These are phyloP conservation scores for Dysidea cf. avara DNA, from an alignment of 37 sponge, comb jelly and placozoan species.

Conservation along the genomic window DNA sequence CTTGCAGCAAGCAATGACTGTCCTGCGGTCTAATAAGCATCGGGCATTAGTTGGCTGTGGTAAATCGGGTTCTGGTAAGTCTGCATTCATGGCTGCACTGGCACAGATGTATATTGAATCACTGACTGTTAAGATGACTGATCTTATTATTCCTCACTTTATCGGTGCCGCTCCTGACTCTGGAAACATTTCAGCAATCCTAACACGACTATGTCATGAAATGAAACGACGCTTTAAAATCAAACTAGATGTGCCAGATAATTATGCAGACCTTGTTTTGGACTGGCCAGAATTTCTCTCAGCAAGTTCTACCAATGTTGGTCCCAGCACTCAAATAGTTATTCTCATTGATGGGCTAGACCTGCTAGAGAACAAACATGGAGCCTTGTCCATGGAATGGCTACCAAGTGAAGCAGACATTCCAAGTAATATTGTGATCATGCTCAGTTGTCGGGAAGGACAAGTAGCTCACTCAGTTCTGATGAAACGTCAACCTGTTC, in stretches of 20 bases:
- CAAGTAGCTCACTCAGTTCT: slow-evolving; percentile 34
- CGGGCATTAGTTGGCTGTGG: slow-evolving; percentile 57
- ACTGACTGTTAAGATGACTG: neutral
- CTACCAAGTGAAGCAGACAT: slow-evolving; percentile 57
- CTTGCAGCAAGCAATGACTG: slow-evolving; percentile 40
- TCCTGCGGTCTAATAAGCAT: slow-evolving; percentile 15
- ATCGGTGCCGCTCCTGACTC: slow-evolving; percentile 88
- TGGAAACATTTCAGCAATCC: slow-evolving; percentile 58
- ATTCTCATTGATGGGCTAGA: slow-evolving; percentile 87
- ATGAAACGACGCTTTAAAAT: slow-evolving; percentile 70
- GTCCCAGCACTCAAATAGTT: slow-evolving; percentile 34
- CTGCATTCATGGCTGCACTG: slow-evolving; percentile 87
- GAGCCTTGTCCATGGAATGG: slow-evolving; percentile 83
- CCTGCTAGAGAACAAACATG: slow-evolving; percentile 77
- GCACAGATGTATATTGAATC: slow-evolving; percentile 50
- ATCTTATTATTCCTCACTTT: slow-evolving; percentile 73
- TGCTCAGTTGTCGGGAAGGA: slow-evolving; percentile 67
- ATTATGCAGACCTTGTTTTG: slow-evolving; percentile 64
- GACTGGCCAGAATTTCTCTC: slow-evolving; percentile 63
- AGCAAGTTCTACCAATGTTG: slow-evolving; percentile 15
- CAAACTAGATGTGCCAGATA: slow-evolving; percentile 54
- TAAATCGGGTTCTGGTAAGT: slow-evolving; percentile 89
- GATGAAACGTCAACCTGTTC: slow-evolving; percentile 39
- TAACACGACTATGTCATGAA: slow-evolving; percentile 73
- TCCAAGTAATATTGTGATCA: slow-evolving; percentile 53